These are phyloP conservation scores for Anarsia innoxiella DNA, from an alignment of 2,888 invertebrate genomes.

Conservation along the genomic window DNA sequence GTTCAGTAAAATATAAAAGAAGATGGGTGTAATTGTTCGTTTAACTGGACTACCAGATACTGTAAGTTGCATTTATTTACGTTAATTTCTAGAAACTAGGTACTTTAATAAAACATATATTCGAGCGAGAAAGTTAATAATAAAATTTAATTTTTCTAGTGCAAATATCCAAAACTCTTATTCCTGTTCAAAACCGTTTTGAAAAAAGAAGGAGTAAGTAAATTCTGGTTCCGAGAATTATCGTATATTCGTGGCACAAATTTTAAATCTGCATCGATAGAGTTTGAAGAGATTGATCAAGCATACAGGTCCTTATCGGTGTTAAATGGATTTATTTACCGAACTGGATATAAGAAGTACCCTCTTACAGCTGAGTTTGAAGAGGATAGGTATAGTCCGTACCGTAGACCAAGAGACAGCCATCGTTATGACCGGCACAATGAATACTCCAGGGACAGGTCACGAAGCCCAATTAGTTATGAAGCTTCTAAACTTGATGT, in stretches of 20 bases:
- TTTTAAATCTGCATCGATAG: slow-evolving; percentile 1
- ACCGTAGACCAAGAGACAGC: background rate
- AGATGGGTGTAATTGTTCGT: no score
- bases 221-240: background rate
- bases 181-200: slow-evolving; percentile 1
- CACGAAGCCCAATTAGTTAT: background rate
- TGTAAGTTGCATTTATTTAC: no score
- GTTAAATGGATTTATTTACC: slow-evolving; percentile 1
- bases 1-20: no score
- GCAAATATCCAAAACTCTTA: no score
- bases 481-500: slow-evolving; percentile 20
- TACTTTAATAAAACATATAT: no score
- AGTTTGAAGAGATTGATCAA: background rate
- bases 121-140: no score
- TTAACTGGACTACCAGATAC: no score
- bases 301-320: background rate
- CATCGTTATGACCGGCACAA: background rate
- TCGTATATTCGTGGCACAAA: slow-evolving; percentile 2
- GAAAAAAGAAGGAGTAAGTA: background rate
- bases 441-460: background rate
- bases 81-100: no score
- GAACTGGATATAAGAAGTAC: background rate
- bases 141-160: no score
- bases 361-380: background rate
- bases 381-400: background rate